Evolutionary conservation across 1,140 invertebrate species (phyloP).

Genomic region (Pseudomyrmex dendroicus): DNA sequence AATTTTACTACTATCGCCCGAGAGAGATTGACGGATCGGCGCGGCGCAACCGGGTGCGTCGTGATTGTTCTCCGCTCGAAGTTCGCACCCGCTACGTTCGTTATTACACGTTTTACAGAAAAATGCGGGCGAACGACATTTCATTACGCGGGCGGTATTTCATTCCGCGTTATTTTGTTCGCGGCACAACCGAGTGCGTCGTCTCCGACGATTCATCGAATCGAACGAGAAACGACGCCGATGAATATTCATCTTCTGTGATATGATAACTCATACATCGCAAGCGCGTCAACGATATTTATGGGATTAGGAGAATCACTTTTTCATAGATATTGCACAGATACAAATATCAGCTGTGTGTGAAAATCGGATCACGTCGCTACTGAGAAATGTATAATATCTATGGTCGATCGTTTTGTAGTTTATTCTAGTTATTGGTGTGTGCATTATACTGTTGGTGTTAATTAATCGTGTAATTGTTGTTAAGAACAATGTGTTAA

Average conservation of each 20-base stretch:
- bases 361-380: neutral
- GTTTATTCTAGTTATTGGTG: too few relatives aligned
- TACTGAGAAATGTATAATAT: too few relatives aligned
- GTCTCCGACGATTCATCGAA: slow-evolving; percentile 20
- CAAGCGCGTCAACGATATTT: slow-evolving; percentile 14
- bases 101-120: neutral
- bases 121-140: slow-evolving; percentile 25
- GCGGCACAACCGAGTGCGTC: too few relatives aligned
- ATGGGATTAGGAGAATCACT: slow-evolving; percentile 35
- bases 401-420: too few relatives aligned
- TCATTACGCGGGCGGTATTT: slow-evolving; percentile 47
- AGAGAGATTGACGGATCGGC: neutral
- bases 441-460: too few relatives aligned
- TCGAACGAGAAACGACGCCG: neutral
- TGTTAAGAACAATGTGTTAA: too few relatives aligned
- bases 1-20: slow-evolving; percentile 8
- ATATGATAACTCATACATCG: slow-evolving; percentile 29
- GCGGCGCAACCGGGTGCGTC: slow-evolving; percentile 3
- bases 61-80: slow-evolving; percentile 17
- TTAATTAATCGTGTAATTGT: too few relatives aligned
- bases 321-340: slow-evolving; percentile 17
- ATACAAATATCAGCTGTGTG: too few relatives aligned
- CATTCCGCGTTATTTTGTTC: slow-evolving; percentile 3
- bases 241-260: slow-evolving; percentile 48
- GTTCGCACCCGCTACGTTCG: neutral